Conservation (phyloP, 92 coral and sea anemone genomes). For the Epizoanthus fatuus region DNA sequence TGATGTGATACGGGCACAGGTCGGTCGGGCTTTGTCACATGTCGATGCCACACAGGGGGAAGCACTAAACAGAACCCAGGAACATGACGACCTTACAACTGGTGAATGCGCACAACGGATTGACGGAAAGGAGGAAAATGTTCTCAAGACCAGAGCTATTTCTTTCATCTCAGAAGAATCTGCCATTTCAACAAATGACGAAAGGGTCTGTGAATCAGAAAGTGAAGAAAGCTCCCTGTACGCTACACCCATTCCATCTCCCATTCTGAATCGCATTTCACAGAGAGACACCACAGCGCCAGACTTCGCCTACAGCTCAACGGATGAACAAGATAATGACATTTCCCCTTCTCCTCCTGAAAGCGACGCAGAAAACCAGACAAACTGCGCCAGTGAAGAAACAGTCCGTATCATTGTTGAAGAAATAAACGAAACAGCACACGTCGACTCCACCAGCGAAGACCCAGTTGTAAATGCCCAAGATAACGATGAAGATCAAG, state of each 20-base stretch:
- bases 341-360: not conserved
- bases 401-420: not conserved
- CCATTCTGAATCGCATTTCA: not conserved
- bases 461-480: not conserved
- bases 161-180: not conserved
- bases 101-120: constrained; percentile 1
- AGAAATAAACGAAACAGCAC: too few relatives aligned
- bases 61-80: not conserved
- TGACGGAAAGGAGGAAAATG: not conserved
- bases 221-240: not conserved
- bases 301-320: not conserved
- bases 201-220: not conserved
- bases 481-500: not conserved
- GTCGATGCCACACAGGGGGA: not conserved
- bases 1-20: constrained; percentile 40
- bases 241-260: not conserved
- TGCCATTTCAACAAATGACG: not conserved
- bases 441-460: not conserved
- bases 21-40: constrained; percentile 4
- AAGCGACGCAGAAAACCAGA: not conserved
- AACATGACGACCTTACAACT: not conserved
- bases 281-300: not conserved
- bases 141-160: not conserved
- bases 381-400: not conserved
- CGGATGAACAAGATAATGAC: not conserved